Evolutionary conservation across 2,797 vertebrate genomes (phyloP).

Genomic region (Chanos chanos): DNA sequence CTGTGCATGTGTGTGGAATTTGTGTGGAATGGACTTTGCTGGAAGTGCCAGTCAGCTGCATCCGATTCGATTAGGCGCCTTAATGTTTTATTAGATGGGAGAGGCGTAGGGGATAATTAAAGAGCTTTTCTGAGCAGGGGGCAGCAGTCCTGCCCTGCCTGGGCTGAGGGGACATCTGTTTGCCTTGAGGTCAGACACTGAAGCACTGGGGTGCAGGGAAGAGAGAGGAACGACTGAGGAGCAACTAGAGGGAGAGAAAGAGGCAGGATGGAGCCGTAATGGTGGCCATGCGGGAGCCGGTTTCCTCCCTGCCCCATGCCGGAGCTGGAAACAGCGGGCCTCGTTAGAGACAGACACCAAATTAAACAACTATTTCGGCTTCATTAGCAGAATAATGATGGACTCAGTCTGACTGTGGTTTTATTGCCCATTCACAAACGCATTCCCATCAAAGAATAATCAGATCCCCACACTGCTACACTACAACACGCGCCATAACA

Average conservation of each 20-base stretch:
- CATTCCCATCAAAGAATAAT: slow-evolving; percentile 35
- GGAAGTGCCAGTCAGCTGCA: slow-evolving; percentile 46
- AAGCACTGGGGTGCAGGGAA: slow-evolving; percentile 37
- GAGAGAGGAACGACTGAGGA: slow-evolving; percentile 41
- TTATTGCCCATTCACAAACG: slow-evolving; percentile 45
- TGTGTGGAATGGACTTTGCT: slow-evolving; percentile 31
- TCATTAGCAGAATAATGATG: slow-evolving; percentile 51
- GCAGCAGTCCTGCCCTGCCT: slow-evolving; percentile 38
- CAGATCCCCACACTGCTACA: slow-evolving; percentile 12
- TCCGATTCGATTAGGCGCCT: slow-evolving; percentile 52
- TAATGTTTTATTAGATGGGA: slow-evolving; percentile 57
- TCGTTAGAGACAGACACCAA: slow-evolving; percentile 38
- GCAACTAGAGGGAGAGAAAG: slow-evolving; percentile 26
- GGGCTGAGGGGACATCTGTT: slow-evolving; percentile 69
- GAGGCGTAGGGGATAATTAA: slow-evolving; percentile 50
- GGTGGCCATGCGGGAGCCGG: slow-evolving; percentile 45
- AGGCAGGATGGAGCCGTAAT: slow-evolving; percentile 50
- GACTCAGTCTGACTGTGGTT: slow-evolving; percentile 42
- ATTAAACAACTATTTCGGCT: slow-evolving; percentile 52
- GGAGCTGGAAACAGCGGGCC: slow-evolving; percentile 58
- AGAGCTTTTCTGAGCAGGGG: slow-evolving; percentile 50
- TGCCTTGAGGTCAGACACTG: slow-evolving; percentile 60
- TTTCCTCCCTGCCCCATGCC: slow-evolving; percentile 44
- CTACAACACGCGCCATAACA: slow-evolving; percentile 6
- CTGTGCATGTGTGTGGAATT: not conserved